phyloP scores from a whole-genome alignment of 2,113 vertebrate genomes.

The Actenoides hombroni region DNA sequence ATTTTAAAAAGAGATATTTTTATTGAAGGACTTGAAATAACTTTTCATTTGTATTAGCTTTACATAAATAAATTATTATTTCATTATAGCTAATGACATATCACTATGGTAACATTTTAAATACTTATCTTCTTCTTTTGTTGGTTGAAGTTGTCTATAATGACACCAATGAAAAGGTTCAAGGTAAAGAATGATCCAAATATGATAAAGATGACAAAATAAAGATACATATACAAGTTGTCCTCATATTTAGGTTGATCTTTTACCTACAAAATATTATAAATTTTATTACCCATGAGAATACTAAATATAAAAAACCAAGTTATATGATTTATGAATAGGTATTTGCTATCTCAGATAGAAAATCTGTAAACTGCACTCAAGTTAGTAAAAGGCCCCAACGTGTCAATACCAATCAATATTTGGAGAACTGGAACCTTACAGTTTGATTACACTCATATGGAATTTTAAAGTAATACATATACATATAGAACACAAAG shows the following conservation, averaged over 20 bases:
- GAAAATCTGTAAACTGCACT: not conserved
- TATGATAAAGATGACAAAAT: constrained; percentile 98
- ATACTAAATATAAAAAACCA: not conserved
- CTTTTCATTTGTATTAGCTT: not conserved
- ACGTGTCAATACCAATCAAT: not conserved
- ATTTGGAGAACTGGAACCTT: not conserved
- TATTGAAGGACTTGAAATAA: not conserved
- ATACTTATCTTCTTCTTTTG: constrained; percentile 99
- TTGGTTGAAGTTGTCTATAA: constrained; percentile 99
- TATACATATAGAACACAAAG: not conserved
- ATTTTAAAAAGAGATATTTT: not conserved
- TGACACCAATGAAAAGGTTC: constrained; percentile 97
- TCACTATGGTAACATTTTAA: not conserved
- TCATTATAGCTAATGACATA: not conserved
- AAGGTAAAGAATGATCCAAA: constrained; percentile 98
- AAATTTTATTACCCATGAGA: not conserved
- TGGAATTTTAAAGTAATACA: not conserved
- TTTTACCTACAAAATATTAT: constrained; percentile 71
- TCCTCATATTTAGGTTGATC: constrained; percentile 88
- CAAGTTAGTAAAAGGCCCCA: not conserved
- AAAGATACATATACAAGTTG: constrained; percentile 89
- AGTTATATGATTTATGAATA: not conserved
- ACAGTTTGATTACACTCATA: not conserved
- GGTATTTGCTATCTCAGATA: not conserved
- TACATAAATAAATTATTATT: not conserved